These are phyloP conservation scores for Dendronephthya gigantea DNA, from an alignment of 64 coral and sea anemone genomes.

Conservation along the genomic window DNA sequence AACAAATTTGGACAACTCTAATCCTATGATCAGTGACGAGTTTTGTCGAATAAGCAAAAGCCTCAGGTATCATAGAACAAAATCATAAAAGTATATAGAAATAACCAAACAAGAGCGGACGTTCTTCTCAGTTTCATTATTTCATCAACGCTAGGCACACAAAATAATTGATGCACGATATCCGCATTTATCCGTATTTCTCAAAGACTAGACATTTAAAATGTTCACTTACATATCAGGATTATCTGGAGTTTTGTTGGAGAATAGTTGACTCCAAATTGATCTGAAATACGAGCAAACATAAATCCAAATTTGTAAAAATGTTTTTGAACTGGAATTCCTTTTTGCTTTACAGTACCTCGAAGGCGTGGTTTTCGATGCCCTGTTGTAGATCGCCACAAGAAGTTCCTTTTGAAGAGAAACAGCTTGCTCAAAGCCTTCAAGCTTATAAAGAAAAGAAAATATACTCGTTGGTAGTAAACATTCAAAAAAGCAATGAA, in stretches of 20 bases:
- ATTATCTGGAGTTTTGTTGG: neutral
- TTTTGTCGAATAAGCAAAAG: too few species aligned
- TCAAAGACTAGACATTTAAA: neutral
- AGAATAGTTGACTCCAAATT: conserved; percentile 6
- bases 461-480: neutral
- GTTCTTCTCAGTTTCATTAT: too few species aligned
- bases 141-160: too few species aligned
- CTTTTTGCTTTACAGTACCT: neutral
- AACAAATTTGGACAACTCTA: too few species aligned
- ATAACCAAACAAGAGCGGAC: too few species aligned
- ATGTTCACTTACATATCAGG: conserved; percentile 1
- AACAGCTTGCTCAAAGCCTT: neutral
- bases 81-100: too few species aligned
- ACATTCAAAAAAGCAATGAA: too few species aligned
- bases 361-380: neutral
- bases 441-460: neutral
- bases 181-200: too few species aligned
- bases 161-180: too few species aligned
- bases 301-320: neutral
- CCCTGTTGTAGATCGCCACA: neutral
- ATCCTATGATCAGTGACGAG: too few species aligned
- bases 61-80: too few species aligned
- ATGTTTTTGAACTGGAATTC: neutral
- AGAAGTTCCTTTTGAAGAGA: neutral
- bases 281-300: neutral